Evolutionary conservation across 2,888 invertebrate species (phyloP).

Genomic region (Volucella inanis): DNA sequence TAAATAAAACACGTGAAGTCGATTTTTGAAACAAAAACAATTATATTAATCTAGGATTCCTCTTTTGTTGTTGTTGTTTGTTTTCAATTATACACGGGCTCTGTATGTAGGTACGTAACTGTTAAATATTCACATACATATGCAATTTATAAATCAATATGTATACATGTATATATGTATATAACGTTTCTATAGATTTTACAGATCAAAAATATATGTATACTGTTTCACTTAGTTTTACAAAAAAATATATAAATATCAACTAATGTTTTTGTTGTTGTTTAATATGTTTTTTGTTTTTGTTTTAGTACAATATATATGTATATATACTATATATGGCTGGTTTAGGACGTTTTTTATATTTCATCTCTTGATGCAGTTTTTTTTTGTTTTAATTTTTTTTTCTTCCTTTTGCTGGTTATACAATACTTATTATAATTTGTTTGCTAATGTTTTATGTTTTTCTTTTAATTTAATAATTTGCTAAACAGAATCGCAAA

Average conservation of each 20-base stretch:
- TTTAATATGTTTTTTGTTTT: no score
- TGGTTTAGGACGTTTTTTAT: conserved; percentile 70
- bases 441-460: conserved; percentile 21
- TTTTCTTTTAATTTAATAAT: neutral
- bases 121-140: conserved; percentile 66
- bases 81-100: conserved; percentile 61
- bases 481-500: conserved; percentile 22
- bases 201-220: conserved; percentile 68
- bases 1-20: conserved; percentile 29
- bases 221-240: conserved; percentile 62
- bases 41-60: conserved; percentile 66
- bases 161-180: conserved; percentile 66
- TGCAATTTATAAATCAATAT: conserved; percentile 71
- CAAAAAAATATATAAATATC: conserved; percentile 62
- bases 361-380: conserved; percentile 38
- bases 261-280: conserved; percentile 13
- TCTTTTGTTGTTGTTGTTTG: neutral
- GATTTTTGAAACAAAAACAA: conserved; percentile 74
- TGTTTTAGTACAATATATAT: conserved; percentile 54
- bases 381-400: conserved; percentile 25
- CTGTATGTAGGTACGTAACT: conserved; percentile 67
- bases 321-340: conserved; percentile 59
- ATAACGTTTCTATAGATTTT: conserved; percentile 69
- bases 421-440: neutral
- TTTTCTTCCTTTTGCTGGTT: neutral